phyloP scores from a whole-genome alignment of 1,140 invertebrate species.

The Oscheius sp. region DNA sequence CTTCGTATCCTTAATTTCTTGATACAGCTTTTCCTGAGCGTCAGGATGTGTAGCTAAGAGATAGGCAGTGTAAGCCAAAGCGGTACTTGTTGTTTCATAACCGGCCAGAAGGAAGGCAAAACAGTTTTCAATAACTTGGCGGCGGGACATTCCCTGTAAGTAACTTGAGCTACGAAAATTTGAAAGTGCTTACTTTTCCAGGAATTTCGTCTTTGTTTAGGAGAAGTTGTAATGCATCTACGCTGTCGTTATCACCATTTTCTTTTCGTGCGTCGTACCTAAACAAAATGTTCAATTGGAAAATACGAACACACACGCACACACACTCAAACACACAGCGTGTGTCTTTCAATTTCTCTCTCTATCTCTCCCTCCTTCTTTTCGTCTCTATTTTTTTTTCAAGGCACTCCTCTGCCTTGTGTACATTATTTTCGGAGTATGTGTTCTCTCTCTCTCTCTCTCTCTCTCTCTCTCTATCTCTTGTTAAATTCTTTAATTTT shows the following conservation, averaged over 20 bases:
- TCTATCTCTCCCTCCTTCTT: no score
- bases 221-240: slow-evolving; percentile 20
- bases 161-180: background rate
- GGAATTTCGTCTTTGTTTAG: slow-evolving; percentile 21
- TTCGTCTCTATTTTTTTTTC: background rate
- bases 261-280: slow-evolving; percentile 5
- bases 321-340: no score
- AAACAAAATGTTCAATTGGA: no score
- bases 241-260: background rate
- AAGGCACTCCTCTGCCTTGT: background rate
- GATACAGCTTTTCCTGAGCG: slow-evolving; percentile 61
- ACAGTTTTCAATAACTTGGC: slow-evolving; percentile 41
- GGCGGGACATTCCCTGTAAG: slow-evolving; percentile 12
- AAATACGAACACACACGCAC: no score
- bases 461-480: no score
- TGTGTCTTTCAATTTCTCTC: no score
- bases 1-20: slow-evolving; percentile 56
- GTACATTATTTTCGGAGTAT: background rate
- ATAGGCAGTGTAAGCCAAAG: slow-evolving; percentile 61
- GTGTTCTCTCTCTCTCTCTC: no score
- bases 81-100: slow-evolving; percentile 64
- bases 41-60: slow-evolving; percentile 62
- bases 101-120: slow-evolving; percentile 64
- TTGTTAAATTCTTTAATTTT: no score
- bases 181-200: background rate